These are phyloP conservation scores for Plumapathes pennacea DNA, from an alignment of 92 coral and sea anemone genomes.

Conservation along the genomic window DNA sequence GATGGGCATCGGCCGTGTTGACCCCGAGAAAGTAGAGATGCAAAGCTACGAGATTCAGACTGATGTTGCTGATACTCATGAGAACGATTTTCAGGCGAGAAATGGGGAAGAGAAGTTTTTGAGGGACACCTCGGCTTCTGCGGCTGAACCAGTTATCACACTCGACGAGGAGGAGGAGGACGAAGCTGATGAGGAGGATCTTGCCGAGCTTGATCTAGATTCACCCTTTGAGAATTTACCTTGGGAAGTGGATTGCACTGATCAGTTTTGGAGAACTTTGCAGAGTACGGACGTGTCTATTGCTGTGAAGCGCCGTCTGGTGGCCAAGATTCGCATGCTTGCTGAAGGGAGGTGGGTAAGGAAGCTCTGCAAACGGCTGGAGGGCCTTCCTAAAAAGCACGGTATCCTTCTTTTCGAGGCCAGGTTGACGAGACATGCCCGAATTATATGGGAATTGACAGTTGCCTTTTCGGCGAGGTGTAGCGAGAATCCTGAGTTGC, in stretches of 20 bases:
- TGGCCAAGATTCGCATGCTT: constrained; percentile 73
- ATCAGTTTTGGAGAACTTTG: constrained; percentile 84
- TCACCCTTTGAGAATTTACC: constrained; percentile 83
- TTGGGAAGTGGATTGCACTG: constrained; percentile 97
- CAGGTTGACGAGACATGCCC: constrained; percentile 57
- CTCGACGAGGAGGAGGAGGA: constrained; percentile 17
- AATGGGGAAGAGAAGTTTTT: too few relatives aligned
- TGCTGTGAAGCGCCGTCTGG: constrained; percentile 49
- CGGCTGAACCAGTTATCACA: too few relatives aligned
- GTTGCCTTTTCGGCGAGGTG: constrained; percentile 93
- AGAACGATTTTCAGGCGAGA: too few relatives aligned
- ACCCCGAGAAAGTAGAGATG: too few relatives aligned
- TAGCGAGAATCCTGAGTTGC: constrained; percentile 74
- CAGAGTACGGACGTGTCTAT: constrained; percentile 55
- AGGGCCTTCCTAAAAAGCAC: constrained; percentile 66
- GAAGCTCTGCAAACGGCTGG: constrained; percentile 67
- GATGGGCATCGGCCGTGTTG: constrained; percentile 11
- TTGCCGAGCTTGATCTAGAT: constrained; percentile 35
- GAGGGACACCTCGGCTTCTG: too few relatives aligned
- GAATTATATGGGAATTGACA: constrained; percentile 90
- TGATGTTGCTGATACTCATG: too few relatives aligned
- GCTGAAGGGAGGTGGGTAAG: constrained; percentile 85
- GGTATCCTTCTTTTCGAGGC: constrained; percentile 81
- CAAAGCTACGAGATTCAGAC: too few relatives aligned
- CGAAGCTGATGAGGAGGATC: constrained; percentile 17